Evolutionary conservation across 30 jellyfish, hydroid and myxozoan species (phyloP).

Genomic region (Mastigias papua): DNA sequence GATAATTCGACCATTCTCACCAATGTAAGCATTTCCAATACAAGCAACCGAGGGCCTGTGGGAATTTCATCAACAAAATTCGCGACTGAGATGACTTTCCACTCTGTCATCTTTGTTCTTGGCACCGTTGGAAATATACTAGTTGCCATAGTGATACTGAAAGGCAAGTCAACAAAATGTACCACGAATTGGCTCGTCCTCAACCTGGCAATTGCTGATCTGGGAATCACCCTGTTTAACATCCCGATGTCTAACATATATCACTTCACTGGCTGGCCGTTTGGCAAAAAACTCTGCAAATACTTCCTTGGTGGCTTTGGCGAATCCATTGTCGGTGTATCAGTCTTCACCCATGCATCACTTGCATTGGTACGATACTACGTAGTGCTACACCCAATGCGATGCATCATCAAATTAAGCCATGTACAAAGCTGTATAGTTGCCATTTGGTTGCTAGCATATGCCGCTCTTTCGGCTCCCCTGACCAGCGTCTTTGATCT

Average conservation of each 20-base stretch:
- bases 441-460: constrained; percentile 75
- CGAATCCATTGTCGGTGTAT: constrained; percentile 89
- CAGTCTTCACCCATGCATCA: constrained; percentile 87
- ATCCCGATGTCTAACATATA: constrained; percentile 70
- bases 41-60: background rate
- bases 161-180: constrained; percentile 38
- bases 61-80: constrained; percentile 13
- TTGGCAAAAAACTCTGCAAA: constrained; percentile 75
- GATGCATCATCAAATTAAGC: constrained; percentile 25
- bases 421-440: constrained; percentile 59
- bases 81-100: constrained; percentile 51
- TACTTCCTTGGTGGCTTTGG: constrained; percentile 70
- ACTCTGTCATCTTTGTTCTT: constrained; percentile 54
- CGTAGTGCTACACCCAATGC: constrained; percentile 64
- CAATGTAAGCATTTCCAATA: background rate
- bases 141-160: constrained; percentile 38
- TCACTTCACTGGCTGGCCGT: constrained; percentile 83
- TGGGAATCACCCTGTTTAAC: constrained; percentile 63
- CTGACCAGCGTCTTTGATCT: constrained; percentile 67
- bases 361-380: constrained; percentile 72
- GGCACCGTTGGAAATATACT: constrained; percentile 78
- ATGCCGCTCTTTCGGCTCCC: constrained; percentile 71
- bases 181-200: constrained; percentile 82
- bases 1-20: background rate
- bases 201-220: constrained; percentile 73